Evolutionary conservation across 2,888 invertebrate species (phyloP).

Genomic region (Sesia bembeciformis): DNA sequence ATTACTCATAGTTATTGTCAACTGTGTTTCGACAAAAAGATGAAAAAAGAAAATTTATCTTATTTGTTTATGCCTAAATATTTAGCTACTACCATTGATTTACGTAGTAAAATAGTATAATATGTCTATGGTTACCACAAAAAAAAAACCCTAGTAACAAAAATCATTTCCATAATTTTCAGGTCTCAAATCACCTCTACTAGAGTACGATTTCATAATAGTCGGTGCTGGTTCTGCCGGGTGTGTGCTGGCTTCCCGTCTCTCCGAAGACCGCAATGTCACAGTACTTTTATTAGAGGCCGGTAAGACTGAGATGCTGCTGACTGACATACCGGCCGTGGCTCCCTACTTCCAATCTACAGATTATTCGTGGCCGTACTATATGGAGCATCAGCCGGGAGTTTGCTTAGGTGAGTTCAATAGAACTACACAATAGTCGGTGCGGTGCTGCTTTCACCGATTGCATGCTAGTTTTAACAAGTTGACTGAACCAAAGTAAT

Average conservation of each 20-base stretch:
- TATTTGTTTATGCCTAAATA: too few relatives aligned
- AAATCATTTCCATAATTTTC: conserved; percentile 11
- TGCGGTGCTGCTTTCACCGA: too few relatives aligned
- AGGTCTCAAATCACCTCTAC: conserved; percentile 38
- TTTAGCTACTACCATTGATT: not conserved
- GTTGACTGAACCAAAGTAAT: too few relatives aligned
- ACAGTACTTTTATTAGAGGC: conserved; percentile 78
- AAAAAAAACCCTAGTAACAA: not conserved
- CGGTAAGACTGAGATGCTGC: conserved; percentile 42
- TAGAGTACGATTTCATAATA: conserved; percentile 71
- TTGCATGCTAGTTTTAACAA: too few relatives aligned
- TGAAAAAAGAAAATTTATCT: too few relatives aligned
- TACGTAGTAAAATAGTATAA: not conserved
- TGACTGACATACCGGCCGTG: conserved; percentile 70
- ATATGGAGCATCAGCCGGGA: conserved; percentile 71
- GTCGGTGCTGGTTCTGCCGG: conserved; percentile 76
- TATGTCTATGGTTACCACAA: too few relatives aligned
- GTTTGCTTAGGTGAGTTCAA: conserved; percentile 55
- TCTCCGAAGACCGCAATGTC: conserved; percentile 59
- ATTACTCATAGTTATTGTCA: too few relatives aligned
- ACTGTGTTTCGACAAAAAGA: too few relatives aligned
- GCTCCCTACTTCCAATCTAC: conserved; percentile 74
- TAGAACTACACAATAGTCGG: too few relatives aligned
- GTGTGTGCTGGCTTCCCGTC: conserved; percentile 64
- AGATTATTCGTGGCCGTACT: conserved; percentile 76